Evolutionary conservation across 2,797 vertebrate genomes (phyloP), one percentile per base, ranked within the genome.

Genomic region (Bradypodion ventrale): DNA sequence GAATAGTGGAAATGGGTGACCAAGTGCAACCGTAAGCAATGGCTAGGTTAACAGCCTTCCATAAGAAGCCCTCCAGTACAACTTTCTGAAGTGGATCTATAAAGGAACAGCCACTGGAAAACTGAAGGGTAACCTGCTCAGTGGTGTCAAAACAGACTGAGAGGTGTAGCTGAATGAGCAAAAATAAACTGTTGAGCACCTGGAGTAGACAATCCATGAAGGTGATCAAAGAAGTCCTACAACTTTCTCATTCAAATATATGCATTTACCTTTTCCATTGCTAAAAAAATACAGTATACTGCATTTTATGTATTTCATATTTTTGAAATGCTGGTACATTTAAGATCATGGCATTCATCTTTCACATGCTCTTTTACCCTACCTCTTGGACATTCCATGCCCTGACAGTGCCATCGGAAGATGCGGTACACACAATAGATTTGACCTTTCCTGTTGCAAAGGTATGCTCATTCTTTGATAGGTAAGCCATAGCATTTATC

Each of bases 321-420:
- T 7, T 60, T 19, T 15, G 35, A 83, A 76, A 3, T 44, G 32
- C 42, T 49, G 77, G 27, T 13, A 32, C 29, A 32, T 46, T 23
- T n/a, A 65, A 46, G 29, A 52, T 27, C 25, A 72, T 8, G 32
- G 25, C 49, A 69, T 46, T 78, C 19, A 52, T 23, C 21, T 62
- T 73, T 19, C 29, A 49, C 23, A 7, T 0, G 7, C 25, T 37
- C 7, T 37, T 62, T 3, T 60, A 80, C 63, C 88, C 87, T 82
- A 95, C 94, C 94, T 94, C 96, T 32, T 93, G 94, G 89, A 97
- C 72, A 74, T 95, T 93, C 96, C 97, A 97, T 4, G 97, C 96
- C 89, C 95, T 94, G 65, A 96, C 86, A 1, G 96, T 96, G 1
- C 96, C 94, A 35, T 97, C 96, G 19, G 94, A 74, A 1, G 97